These are phyloP conservation scores for sheep (Ovis aries) DNA, from an alignment of 2,113 vertebrate genomes.

Conservation along the genomic window ARS-UI_Ramb_v3.0 NC_056069.1:3889501-3890000, in stretches of 20 bases:
- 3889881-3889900: not conserved
- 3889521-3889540: not conserved
- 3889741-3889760: not conserved
- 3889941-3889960: not conserved
- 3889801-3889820: not conserved
- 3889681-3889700: not conserved
- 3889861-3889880: not conserved
- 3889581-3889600: not conserved
- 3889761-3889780: not conserved
- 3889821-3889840: not conserved
- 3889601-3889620: not conserved
- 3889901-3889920: not conserved
- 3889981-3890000: not conserved
- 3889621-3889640: not conserved
- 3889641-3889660: not conserved
- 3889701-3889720: not conserved
- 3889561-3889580: not conserved
- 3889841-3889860: not conserved
- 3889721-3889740: fast-evolving
- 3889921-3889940: not conserved
- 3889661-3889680: not conserved
- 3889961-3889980: not conserved
- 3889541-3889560: fast-evolving
- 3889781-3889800: not conserved
- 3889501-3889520: not conserved